These are phyloP conservation scores for Danio tinwini DNA, from an alignment of 2,797 vertebrate genomes.

Conservation along the genomic window DNA sequence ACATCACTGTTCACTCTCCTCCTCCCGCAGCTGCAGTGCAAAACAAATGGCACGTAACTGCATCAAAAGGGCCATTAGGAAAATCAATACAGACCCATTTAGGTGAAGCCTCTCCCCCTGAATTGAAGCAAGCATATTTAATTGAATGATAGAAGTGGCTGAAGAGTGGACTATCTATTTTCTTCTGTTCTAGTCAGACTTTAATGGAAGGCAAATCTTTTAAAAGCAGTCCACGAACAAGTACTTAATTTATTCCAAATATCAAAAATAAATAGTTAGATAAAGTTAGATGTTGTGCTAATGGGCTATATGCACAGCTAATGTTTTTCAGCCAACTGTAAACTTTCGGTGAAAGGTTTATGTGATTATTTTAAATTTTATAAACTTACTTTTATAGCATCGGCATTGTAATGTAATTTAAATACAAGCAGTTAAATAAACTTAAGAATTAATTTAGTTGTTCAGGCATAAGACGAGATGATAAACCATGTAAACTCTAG, in stretches of 20 bases:
- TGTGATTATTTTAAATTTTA: too few relatives aligned
- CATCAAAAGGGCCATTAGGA: slow-evolving; percentile 49
- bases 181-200: neutral
- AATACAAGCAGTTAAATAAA: too few relatives aligned
- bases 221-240: neutral
- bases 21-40: slow-evolving; percentile 60
- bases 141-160: slow-evolving; percentile 31
- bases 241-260: neutral
- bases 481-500: too few relatives aligned
- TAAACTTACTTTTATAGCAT: too few relatives aligned
- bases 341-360: too few relatives aligned
- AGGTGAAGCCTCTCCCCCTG: slow-evolving; percentile 22
- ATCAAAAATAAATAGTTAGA: too few relatives aligned
- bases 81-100: slow-evolving; percentile 40
- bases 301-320: too few relatives aligned
- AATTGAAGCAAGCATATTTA: slow-evolving; percentile 25
- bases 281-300: too few relatives aligned
- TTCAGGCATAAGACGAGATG: too few relatives aligned
- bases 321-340: too few relatives aligned
- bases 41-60: slow-evolving; percentile 60
- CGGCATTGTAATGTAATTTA: too few relatives aligned
- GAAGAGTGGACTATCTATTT: slow-evolving; percentile 4
- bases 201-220: neutral
- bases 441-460: too few relatives aligned
- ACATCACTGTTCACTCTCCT: slow-evolving; percentile 70